phyloP scores from a whole-genome alignment of 2,888 invertebrate species.

The Ditula angustiorana region DNA sequence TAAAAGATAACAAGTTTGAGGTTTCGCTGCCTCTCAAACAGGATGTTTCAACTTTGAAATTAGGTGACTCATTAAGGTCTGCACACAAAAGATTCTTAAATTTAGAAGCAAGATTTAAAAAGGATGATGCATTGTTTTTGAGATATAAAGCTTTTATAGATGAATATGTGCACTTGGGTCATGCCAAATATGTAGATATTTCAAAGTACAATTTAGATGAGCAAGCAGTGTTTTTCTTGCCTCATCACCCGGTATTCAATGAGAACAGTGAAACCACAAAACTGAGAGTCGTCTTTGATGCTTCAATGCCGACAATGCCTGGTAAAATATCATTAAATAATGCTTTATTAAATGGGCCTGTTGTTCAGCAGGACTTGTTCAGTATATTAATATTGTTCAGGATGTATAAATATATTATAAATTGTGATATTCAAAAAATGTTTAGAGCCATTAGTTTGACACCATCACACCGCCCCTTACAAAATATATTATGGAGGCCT shows the following conservation, averaged over 20 bases:
- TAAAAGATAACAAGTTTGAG: conserved; percentile 7
- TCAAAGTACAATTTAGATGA: conserved; percentile 11
- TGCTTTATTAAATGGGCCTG: conserved; percentile 11
- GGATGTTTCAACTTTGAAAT: not conserved
- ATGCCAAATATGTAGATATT: conserved; percentile 10
- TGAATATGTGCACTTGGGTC: conserved; percentile 31
- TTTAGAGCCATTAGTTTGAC: conserved; percentile 1
- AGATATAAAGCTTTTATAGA: conserved; percentile 16
- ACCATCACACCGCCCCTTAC: conserved; percentile 8
- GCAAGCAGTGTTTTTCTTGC: conserved; percentile 24
- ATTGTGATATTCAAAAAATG: conserved; percentile 17
- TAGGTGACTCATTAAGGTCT: not conserved
- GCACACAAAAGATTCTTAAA: not conserved
- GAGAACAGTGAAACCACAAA: conserved; percentile 1
- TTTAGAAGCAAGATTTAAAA: not conserved
- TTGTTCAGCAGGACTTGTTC: conserved; percentile 4
- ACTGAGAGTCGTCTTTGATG: not conserved
- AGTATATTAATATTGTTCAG: conserved; percentile 18
- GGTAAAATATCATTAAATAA: conserved; percentile 10
- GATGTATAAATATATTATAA: not conserved
- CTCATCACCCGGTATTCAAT: conserved; percentile 31
- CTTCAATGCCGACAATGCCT: not conserved
- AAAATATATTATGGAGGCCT: conserved; percentile 17
- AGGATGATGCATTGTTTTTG: not conserved
- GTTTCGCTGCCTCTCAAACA: conserved; percentile 7